Evolutionary conservation across 2,113 vertebrate genomes (phyloP).

Genomic region (human (Homo sapiens)): DNA sequence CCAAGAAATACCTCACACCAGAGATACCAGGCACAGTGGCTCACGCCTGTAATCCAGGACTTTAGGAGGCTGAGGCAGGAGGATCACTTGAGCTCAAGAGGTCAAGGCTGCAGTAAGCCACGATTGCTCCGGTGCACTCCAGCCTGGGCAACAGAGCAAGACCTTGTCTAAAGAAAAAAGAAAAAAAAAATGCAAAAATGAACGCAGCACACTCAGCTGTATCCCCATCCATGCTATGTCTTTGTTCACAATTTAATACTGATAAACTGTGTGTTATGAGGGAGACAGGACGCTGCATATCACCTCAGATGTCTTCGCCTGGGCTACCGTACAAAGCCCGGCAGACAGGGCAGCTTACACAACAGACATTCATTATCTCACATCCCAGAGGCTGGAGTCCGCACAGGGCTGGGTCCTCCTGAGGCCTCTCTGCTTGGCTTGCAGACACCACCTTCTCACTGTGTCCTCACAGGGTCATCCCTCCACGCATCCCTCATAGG

Average conservation of each 20-base stretch:
- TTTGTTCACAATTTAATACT: rapidly evolving
- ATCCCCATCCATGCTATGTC: background rate
- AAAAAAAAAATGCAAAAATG: background rate
- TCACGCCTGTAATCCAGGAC: no score
- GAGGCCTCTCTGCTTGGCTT: background rate
- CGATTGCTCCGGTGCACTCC: no score
- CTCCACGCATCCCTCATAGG: rapidly evolving
- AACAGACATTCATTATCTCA: rapidly evolving
- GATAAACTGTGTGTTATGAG: rapidly evolving
- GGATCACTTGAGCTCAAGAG: no score
- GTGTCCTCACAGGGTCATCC: background rate
- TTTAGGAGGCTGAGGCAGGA: no score
- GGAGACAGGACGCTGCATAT: background rate
- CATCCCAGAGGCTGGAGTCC: background rate
- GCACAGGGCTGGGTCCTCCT: background rate
- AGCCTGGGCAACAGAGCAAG: no score
- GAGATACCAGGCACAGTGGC: no score
- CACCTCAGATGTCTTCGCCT: background rate
- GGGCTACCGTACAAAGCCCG: background rate
- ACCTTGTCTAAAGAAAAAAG: no score
- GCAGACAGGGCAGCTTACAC: rapidly evolving
- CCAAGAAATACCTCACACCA: no score
- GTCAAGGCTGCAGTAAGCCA: no score
- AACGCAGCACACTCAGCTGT: rapidly evolving
- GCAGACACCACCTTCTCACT: background rate